A percentile compares a stretch with the other conserved stretches of the same genome.
Conservation (phyloP, 2,797 vertebrate genomes). For the Myotis daubentonii region DNA sequence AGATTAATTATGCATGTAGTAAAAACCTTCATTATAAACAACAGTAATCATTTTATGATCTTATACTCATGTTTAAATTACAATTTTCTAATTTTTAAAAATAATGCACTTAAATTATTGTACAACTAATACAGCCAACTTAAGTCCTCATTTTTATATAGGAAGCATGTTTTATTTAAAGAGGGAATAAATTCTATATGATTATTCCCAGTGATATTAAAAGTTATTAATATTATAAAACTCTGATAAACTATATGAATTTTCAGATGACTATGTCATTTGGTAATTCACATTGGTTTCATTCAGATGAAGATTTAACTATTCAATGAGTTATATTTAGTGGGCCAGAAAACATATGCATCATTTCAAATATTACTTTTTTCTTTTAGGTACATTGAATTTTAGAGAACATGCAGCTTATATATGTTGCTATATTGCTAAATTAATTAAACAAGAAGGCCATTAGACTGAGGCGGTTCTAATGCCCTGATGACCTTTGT, state of each 20-base stretch:
- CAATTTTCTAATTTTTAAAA: conserved; percentile 39
- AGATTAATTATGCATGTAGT: conserved; percentile 67
- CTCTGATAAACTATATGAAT: background rate
- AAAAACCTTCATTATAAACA: conserved; percentile 70
- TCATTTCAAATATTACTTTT: background rate
- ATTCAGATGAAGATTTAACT: background rate
- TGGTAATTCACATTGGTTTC: background rate
- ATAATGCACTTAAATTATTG: background rate
- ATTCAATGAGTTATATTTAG: background rate
- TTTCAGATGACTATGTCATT: background rate
- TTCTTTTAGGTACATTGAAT: background rate
- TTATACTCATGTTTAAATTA: conserved; percentile 64
- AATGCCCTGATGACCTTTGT: background rate
- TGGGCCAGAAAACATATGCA: background rate
- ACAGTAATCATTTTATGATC: conserved; percentile 48
- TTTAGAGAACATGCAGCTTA: background rate
- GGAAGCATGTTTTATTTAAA: background rate
- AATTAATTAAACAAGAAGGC: background rate
- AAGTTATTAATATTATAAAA: conserved; percentile 33
- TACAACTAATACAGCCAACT: background rate
- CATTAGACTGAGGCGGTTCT: background rate
- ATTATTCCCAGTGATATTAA: background rate
- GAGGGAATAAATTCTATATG: background rate
- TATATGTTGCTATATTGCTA: background rate
- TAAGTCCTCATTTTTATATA: background rate